Evolutionary conservation across 1,140 invertebrate species (phyloP).

Genomic region (Saccostrea cuccullata): DNA sequence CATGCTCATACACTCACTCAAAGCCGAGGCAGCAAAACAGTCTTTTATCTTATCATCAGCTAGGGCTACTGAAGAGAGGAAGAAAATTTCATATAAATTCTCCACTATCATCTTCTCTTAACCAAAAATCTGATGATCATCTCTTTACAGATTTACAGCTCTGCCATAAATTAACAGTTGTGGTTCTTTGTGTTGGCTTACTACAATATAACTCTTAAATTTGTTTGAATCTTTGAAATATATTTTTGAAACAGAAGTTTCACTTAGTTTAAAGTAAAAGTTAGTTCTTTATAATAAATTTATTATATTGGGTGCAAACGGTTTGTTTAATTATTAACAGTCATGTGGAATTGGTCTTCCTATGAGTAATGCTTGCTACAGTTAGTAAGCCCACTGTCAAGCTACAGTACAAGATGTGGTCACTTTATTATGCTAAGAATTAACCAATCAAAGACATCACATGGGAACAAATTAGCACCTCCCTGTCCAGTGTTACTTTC

Average conservation of each 20-base stretch:
- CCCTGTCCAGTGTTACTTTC: background rate
- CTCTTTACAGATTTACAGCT: background rate
- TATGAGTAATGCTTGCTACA: background rate
- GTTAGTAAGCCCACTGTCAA: background rate
- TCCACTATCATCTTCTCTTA: slow-evolving; percentile 18
- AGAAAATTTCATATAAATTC: slow-evolving; percentile 33
- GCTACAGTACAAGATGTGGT: background rate
- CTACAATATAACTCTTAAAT: background rate
- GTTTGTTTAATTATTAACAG: background rate
- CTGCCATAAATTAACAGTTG: slow-evolving; percentile 14
- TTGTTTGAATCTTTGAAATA: background rate
- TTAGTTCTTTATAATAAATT: background rate
- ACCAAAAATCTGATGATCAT: background rate
- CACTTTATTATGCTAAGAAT: background rate
- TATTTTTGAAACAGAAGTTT: background rate
- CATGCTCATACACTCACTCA: background rate
- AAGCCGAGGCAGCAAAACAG: background rate
- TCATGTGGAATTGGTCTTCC: background rate
- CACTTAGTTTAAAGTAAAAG: background rate
- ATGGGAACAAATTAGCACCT: slow-evolving; percentile 15
- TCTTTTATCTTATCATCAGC: slow-evolving; percentile 17
- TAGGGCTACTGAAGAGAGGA: slow-evolving; percentile 23
- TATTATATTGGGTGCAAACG: background rate
- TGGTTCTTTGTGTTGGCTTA: slow-evolving; percentile 17
- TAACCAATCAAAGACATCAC: slow-evolving; percentile 27